These are phyloP conservation scores for Ganaspis brasiliensis DNA, from an alignment of 2,888 invertebrate species.

Conservation along the genomic window DNA sequence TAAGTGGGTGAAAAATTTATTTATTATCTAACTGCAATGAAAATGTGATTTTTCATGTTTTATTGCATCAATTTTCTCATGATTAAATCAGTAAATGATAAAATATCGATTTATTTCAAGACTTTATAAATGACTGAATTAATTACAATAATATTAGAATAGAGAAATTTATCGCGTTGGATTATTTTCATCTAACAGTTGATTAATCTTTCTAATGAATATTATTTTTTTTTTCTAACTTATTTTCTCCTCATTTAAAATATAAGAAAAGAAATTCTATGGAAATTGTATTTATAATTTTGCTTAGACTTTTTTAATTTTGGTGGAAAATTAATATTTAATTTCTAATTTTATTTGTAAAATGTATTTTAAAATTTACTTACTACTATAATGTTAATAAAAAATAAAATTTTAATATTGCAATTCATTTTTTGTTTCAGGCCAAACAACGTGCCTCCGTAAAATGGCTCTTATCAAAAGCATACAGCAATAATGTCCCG, in stretches of 20 bases:
- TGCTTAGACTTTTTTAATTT: too few relatives aligned
- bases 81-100: neutral
- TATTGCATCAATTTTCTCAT: too few relatives aligned
- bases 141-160: neutral
- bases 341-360: too few relatives aligned
- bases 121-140: too few relatives aligned
- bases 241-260: neutral
- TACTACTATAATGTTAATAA: too few relatives aligned
- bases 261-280: conserved; percentile 6
- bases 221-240: conserved; percentile 5
- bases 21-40: too few relatives aligned
- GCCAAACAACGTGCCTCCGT: conserved; percentile 97
- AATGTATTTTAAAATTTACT: too few relatives aligned
- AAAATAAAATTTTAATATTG: conserved; percentile 15
- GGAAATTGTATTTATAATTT: too few relatives aligned
- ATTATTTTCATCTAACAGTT: neutral
- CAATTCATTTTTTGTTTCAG: conserved; percentile 87
- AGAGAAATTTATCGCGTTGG: neutral
- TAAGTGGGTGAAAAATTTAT: too few relatives aligned
- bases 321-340: too few relatives aligned
- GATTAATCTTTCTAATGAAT: conserved; percentile 1
- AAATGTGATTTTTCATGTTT: too few relatives aligned
- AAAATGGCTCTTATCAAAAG: conserved; percentile 98
- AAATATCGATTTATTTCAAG: neutral
- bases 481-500: conserved; percentile 96